Evolutionary conservation across 2,888 invertebrate genomes (phyloP).

Genomic region (Quadriops clusia): DNA sequence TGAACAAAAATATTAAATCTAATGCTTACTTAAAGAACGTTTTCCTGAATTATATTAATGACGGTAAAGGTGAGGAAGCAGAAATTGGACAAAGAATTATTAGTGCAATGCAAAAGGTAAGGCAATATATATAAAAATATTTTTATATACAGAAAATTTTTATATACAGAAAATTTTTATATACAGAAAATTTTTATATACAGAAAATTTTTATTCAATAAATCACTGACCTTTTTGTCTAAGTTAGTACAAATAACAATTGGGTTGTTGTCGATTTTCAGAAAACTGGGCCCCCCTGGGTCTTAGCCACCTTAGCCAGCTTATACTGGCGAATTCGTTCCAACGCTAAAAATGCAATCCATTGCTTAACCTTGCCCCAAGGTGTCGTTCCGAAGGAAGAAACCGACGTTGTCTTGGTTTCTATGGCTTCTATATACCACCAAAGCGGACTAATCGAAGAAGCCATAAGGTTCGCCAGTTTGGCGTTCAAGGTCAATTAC

Average conservation of each 20-base stretch:
- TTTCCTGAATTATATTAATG: constrained; percentile 31
- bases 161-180: too few species aligned
- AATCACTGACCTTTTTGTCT: too few species aligned
- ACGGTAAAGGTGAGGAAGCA: constrained; percentile 42
- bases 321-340: constrained; percentile 67
- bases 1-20: constrained; percentile 24
- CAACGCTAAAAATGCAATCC: constrained; percentile 54
- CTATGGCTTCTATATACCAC: constrained; percentile 56
- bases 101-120: constrained; percentile 56
- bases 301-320: constrained; percentile 59
- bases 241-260: too few species aligned
- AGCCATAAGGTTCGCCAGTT: constrained; percentile 46
- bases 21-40: constrained; percentile 25
- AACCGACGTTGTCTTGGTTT: constrained; percentile 55
- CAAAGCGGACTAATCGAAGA: constrained; percentile 54
- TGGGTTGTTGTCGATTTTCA: too few species aligned
- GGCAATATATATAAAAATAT: too few species aligned
- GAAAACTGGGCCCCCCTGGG: constrained; percentile 64
- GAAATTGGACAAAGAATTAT: constrained; percentile 71
- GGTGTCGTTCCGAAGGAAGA: constrained; percentile 45
- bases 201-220: too few species aligned
- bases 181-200: too few species aligned
- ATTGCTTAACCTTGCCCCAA: constrained; percentile 55
- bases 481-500: constrained; percentile 48
- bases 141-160: too few species aligned